Evolutionary conservation across 2,888 invertebrate species (phyloP).

Genomic region (Apamea monoglypha): DNA sequence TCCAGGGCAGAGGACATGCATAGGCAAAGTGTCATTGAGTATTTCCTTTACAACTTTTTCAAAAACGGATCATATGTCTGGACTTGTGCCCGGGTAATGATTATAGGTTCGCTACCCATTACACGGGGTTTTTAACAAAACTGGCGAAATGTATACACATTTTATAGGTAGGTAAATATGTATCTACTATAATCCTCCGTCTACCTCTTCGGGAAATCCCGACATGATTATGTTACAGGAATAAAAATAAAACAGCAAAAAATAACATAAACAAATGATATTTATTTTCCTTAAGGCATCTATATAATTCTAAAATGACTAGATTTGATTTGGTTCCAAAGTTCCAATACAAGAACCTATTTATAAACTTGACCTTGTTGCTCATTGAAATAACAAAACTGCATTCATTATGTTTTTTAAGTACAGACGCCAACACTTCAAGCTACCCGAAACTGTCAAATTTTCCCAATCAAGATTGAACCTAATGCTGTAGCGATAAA

Average conservation of each 20-base stretch:
- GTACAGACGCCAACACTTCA: not conserved
- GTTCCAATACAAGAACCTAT: slow-evolving; percentile 15
- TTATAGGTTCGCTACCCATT: not conserved
- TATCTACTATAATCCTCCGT: not conserved
- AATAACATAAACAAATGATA: slow-evolving; percentile 7
- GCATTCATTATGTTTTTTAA: slow-evolving; percentile 18
- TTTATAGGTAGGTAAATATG: not conserved
- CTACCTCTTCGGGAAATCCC: not conserved
- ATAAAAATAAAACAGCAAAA: slow-evolving; percentile 36
- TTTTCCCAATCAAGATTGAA: too few species aligned
- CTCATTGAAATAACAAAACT: slow-evolving; percentile 23
- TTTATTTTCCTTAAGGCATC: slow-evolving; percentile 20
- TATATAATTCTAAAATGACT: slow-evolving; percentile 43
- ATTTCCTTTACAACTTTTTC: too few species aligned
- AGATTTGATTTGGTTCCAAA: slow-evolving; percentile 43
- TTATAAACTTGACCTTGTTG: slow-evolving; percentile 20
- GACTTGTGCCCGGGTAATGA: not conserved
- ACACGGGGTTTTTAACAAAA: not conserved
- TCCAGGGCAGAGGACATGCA: not conserved
- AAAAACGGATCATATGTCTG: not conserved
- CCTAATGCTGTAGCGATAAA: too few species aligned
- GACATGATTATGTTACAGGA: too few species aligned
- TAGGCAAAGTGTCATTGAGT: too few species aligned
- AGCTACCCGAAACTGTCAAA: too few species aligned
- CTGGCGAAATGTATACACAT: not conserved